Evolutionary conservation across 2,888 invertebrate genomes (phyloP).

Genomic region (Pseudoips prasinana): DNA sequence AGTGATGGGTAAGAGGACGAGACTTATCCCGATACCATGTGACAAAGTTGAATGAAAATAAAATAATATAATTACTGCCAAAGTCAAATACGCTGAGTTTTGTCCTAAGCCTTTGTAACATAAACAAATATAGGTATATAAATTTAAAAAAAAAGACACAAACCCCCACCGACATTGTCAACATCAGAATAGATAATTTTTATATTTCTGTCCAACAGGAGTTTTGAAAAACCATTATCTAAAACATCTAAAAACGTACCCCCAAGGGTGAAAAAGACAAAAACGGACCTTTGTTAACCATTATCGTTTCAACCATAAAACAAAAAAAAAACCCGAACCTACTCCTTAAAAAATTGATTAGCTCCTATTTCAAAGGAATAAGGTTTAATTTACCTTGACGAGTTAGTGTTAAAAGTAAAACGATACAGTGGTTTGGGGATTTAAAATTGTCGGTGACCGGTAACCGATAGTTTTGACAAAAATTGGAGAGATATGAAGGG

Average conservation of each 20-base stretch:
- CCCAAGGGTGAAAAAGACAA: conserved; percentile 30
- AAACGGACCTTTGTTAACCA: conserved; percentile 30
- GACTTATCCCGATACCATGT: no score
- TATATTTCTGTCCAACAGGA: conserved; percentile 23
- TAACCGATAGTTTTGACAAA: conserved; percentile 35
- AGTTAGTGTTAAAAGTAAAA: neutral
- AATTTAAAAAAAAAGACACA: no score
- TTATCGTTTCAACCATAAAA: conserved; percentile 32
- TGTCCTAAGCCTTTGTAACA: no score
- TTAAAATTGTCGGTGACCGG: conserved; percentile 14
- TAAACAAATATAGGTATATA: no score
- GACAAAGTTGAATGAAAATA: no score
- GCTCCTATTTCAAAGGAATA: conserved; percentile 1
- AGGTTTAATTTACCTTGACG: conserved; percentile 4
- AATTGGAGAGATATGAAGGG: conserved; percentile 20
- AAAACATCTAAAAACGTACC: conserved; percentile 34
- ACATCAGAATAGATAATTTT: conserved; percentile 23
- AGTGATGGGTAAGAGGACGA: no score
- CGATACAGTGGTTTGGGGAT: conserved; percentile 3
- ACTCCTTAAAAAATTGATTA: conserved; percentile 9
- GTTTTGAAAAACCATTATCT: conserved; percentile 31
- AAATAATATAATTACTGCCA: no score
- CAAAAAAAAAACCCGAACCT: conserved; percentile 21
- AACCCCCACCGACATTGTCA: conserved; percentile 24
- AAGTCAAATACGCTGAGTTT: no score